phyloP scores from a whole-genome alignment of 2,797 vertebrate species.

The Brachyrhaphis roseni region DNA sequence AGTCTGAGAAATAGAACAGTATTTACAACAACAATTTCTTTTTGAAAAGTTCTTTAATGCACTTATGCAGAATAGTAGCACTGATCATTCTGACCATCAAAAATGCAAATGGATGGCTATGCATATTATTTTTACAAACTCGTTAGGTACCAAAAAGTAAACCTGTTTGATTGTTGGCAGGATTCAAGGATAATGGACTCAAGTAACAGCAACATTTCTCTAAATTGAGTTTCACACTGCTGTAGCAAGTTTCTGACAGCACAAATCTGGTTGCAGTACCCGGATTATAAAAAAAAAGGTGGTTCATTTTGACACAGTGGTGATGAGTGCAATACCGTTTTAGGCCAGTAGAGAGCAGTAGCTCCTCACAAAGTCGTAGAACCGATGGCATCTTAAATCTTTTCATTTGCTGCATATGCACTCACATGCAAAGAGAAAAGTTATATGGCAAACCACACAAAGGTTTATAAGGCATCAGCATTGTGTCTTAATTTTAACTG shows the following conservation, averaged over 20 bases:
- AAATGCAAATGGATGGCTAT: conserved; percentile 49
- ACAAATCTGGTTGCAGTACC: background rate
- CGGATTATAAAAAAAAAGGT: conserved; percentile 25
- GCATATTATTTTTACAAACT: conserved; percentile 31
- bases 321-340: conserved; percentile 47
- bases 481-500: conserved; percentile 39
- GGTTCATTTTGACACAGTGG: conserved; percentile 10
- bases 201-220: conserved; percentile 5
- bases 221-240: conserved; percentile 5
- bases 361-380: conserved; percentile 34
- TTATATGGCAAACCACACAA: conserved; percentile 56
- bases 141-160: background rate
- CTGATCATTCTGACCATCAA: conserved; percentile 40
- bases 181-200: conserved; percentile 42
- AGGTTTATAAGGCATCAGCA: conserved; percentile 50
- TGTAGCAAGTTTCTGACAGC: conserved; percentile 2
- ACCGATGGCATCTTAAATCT: conserved; percentile 38
- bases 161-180: conserved; percentile 52
- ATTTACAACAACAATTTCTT: background rate
- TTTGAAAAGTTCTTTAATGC: conserved; percentile 58
- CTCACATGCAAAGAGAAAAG: conserved; percentile 61
- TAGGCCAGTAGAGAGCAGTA: conserved; percentile 64
- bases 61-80: conserved; percentile 41
- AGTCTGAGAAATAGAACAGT: background rate
- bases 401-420: conserved; percentile 51